A percentile compares a stretch with the other conserved stretches of the same genome.
These are phyloP conservation scores for Montipora foliosa DNA, from an alignment of 64 coral and sea anemone species.

Conservation along the genomic window DNA sequence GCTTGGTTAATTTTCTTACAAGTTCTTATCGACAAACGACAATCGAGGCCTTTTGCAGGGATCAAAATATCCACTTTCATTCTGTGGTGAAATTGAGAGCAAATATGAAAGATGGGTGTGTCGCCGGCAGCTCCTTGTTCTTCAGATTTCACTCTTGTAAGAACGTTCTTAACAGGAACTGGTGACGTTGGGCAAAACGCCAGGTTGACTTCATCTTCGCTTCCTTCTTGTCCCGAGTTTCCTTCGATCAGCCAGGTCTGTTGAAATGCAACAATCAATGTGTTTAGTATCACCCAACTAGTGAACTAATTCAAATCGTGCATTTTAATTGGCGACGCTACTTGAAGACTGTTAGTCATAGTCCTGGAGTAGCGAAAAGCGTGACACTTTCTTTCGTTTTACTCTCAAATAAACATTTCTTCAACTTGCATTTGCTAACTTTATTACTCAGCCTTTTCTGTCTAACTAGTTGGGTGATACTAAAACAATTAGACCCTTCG, in stretches of 20 bases:
- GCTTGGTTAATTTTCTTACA: background rate
- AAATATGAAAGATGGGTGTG: constrained; percentile 20
- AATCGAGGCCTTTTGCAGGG: constrained; percentile 20
- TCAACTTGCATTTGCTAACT: no score
- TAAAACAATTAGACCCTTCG: no score
- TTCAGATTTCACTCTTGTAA: background rate
- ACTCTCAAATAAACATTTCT: no score
- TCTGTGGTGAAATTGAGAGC: background rate
- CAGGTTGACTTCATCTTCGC: background rate
- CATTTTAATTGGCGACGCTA: no score
- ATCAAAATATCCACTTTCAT: constrained; percentile 46
- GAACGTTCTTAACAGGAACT: constrained; percentile 14
- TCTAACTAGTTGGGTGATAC: no score
- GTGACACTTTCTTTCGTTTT: no score
- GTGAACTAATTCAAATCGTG: no score
- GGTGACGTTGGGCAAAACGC: background rate
- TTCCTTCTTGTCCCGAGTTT: background rate
- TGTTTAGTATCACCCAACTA: no score
- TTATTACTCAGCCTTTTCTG: no score
- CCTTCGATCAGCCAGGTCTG: constrained; percentile 8
- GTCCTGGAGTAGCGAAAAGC: no score
- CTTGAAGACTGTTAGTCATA: no score
- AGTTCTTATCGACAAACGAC: constrained; percentile 30
- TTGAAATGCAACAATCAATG: background rate
- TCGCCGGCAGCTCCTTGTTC: background rate